phyloP scores from a whole-genome alignment of 2,113 vertebrate genomes.

The Phasianus colchicus region DNA sequence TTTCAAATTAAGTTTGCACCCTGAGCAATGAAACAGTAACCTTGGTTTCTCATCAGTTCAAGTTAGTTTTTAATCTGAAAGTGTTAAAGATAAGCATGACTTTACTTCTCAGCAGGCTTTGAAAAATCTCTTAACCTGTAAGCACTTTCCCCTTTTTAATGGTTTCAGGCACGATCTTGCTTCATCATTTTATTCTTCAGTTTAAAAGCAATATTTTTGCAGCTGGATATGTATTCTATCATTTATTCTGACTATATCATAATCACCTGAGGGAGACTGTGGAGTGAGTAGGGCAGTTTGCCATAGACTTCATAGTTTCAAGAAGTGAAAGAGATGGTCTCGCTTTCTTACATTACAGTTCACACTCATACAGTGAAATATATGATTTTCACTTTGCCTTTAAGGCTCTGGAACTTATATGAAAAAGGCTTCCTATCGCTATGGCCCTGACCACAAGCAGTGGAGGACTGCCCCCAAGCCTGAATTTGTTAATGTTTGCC shows the following conservation, averaged over 20 bases:
- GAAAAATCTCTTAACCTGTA: neutral
- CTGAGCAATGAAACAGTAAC: neutral
- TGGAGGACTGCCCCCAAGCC: neutral
- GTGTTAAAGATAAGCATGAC: neutral
- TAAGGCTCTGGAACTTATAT: neutral
- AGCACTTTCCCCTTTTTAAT: neutral
- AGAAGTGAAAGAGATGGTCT: neutral
- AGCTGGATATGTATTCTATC: neutral
- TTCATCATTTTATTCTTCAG: neutral
- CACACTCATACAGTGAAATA: neutral
- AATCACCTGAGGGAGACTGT: neutral
- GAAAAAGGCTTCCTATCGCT: neutral
- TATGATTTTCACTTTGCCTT: neutral
- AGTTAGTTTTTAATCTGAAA: neutral
- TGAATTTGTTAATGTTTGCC: neutral
- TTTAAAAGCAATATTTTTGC: neutral
- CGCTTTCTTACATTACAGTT: neutral
- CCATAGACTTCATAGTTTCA: neutral
- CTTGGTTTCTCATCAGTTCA: neutral
- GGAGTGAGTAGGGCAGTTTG: neutral
- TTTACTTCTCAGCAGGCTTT: neutral
- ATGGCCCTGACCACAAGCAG: neutral
- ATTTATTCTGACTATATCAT: neutral
- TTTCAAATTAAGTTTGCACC: neutral
- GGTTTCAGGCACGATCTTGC: neutral